Evolutionary conservation across 2,797 vertebrate species (phyloP), one percentile per base, ranked within the genome.

Genomic region (Sitta carolinensis): DNA sequence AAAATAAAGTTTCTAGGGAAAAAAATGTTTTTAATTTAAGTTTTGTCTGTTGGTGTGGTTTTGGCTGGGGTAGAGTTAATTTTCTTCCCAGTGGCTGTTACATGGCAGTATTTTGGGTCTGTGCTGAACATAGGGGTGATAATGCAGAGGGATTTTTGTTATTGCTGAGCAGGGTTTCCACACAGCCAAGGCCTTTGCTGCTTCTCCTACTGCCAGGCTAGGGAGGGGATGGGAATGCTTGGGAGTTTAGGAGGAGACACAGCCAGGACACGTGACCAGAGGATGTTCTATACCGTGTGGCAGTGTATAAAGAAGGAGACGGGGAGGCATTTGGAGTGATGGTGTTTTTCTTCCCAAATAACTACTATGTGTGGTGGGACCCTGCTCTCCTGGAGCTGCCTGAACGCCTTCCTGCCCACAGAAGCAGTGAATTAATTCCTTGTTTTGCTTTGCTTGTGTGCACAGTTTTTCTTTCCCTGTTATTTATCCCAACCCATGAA

Each of bases 301-400:
- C 11, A 15, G 11, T 11, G 1, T 15, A 9, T 17, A 9, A 51
- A 47, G 9, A 51, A 47, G 9, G n/a, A 50, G 16, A 27, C 43
- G 19, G 12, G 38, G 25, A 43, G 15, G 40, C 8, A 40, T 50
- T 36, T 32, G 36, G 17, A 22, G 10, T 52, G 13, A 16, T 18
- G 43, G 2, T 12, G 2, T n/a, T 57, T 43, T 5, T 43, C 7
- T 5, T 43, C 51, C 4, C 3, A 29, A 29, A 16, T 10, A 5
- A 19, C 34, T 13, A 2, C 21, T 20, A 2, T 7, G 5, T 1
- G 2, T 19, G 22, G 17, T 3, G 32, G 27, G 8, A 1, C 13
- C 13, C 27, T 40, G 11, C 3, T 29, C 23, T 40, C 5, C 55
- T 36, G 36, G 22, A 40, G 30, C 11, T 11, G 25, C 3, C 16